Base-by-base conservation (phyloP, 2,888 invertebrate genomes). In the Spilosoma lubricipeda region DNA sequence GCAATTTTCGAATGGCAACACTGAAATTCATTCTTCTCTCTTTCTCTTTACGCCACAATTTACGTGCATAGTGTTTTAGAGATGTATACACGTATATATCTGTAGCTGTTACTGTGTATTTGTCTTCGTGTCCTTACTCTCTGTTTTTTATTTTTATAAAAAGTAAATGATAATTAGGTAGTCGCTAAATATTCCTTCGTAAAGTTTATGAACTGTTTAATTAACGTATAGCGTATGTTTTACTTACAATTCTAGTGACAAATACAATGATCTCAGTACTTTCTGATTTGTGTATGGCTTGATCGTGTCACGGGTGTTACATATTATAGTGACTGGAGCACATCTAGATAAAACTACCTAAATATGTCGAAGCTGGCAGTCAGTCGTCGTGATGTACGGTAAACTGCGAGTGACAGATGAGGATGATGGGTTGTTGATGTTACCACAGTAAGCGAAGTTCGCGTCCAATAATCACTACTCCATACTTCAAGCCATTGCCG, bases 41-140 rank as follows among this genome's bases (percentile, higher is more conserved):
- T 45, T 30, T 67, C 67, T 45, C 30, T 67, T 45, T 45, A 30
- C 45, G 67, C 67, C 67, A 67, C 45, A 11, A 33, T 71, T 27
- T 33, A 71, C 52, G 64, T 56, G 2, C 13, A 27, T 59, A 23
- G 23, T 63, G 27, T 30, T 63, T 23, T 23, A 52, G 8, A 52
- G 52, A 52, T 52, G 7, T 68, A 80, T 77, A 71, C 77, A 73
- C 80, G 80, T 84, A 82, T 80, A 80, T 79, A 82, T 81, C 70
- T 80, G 77, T 76, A 81, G 70, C 68, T 76, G 80, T 82, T 81
- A 77, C 81, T 81, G 81, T 81, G 80, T 86, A 83, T 82, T 88
- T 90, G 91, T 86, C 90, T 90, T 90, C 90, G 90, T 90, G 91
- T 91, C 89, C 85, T 82, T 83, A 77, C 76, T 82, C 76, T 82